These are phyloP conservation scores for Sigmodon hispidus DNA, from an alignment of 2,113 vertebrate species.

Conservation along the genomic window DNA sequence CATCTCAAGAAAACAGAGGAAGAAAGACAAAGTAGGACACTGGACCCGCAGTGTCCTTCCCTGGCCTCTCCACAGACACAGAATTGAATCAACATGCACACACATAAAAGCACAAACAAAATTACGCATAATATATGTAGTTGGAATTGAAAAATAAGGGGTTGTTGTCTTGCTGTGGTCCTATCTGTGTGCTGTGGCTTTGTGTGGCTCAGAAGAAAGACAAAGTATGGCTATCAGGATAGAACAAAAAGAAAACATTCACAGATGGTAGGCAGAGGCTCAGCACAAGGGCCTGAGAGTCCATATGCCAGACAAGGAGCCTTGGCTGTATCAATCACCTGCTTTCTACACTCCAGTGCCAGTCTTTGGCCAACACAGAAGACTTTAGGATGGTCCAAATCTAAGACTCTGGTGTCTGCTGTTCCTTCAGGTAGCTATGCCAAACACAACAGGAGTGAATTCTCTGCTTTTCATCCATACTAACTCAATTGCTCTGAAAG, in stretches of 20 bases:
- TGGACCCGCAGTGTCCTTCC: neutral
- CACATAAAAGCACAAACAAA: neutral
- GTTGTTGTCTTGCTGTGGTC: neutral
- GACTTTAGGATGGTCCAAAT: neutral
- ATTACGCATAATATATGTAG: too few relatives aligned
- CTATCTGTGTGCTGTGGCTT: accelerated
- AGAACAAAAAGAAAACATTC: neutral
- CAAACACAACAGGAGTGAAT: neutral
- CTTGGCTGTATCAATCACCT: neutral
- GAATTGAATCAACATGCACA: neutral
- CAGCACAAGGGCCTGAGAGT: neutral
- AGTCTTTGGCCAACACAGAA: neutral
- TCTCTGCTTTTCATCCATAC: conserved; percentile 44
- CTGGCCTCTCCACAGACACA: neutral
- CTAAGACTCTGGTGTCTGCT: neutral
- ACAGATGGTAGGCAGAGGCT: neutral
- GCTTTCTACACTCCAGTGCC: neutral
- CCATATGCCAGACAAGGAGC: neutral
- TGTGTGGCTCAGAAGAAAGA: neutral
- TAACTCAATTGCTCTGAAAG: conserved; percentile 52
- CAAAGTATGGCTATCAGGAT: neutral
- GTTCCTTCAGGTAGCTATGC: neutral
- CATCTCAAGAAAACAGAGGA: neutral
- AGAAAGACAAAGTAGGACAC: neutral
- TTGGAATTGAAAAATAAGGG: neutral